phyloP scores from a whole-genome alignment of 37 sponge, comb jelly and placozoan genomes.

The Geodia barretti region DNA sequence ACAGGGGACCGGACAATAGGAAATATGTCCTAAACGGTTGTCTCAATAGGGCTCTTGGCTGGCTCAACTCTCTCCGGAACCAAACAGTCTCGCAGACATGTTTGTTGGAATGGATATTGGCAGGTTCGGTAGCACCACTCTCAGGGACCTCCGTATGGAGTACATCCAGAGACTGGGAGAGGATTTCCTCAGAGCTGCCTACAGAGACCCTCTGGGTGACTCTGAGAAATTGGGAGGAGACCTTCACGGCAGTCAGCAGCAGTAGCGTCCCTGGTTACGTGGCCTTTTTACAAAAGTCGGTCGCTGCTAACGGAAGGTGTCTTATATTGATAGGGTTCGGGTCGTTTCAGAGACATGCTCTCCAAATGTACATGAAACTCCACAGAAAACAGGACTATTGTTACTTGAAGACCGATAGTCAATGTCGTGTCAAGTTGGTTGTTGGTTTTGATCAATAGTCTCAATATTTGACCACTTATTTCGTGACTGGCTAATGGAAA shows the following conservation, averaged over 20 bases:
- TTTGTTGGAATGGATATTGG: background rate
- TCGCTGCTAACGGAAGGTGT: background rate
- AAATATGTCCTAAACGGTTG: background rate
- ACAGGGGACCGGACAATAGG: background rate
- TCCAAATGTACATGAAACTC: background rate
- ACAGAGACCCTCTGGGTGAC: background rate
- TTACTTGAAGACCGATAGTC: background rate
- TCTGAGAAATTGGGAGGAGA: background rate
- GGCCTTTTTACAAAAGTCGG: background rate
- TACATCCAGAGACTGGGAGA: background rate
- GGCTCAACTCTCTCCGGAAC: background rate
- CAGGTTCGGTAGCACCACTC: background rate
- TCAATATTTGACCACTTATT: no score
- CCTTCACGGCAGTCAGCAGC: background rate
- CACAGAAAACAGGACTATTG: background rate
- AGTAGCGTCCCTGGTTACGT: background rate
- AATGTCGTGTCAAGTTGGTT: background rate
- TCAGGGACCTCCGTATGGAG: background rate
- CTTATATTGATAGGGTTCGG: background rate
- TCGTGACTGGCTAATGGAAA: no score
- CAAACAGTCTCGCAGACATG: background rate
- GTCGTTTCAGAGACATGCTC: background rate
- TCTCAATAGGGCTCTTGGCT: background rate
- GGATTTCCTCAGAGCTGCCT: background rate
- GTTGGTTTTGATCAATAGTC: no score